Evolutionary conservation across 2,797 vertebrate genomes (phyloP).

Genomic region (Phoxinus dragarum): DNA sequence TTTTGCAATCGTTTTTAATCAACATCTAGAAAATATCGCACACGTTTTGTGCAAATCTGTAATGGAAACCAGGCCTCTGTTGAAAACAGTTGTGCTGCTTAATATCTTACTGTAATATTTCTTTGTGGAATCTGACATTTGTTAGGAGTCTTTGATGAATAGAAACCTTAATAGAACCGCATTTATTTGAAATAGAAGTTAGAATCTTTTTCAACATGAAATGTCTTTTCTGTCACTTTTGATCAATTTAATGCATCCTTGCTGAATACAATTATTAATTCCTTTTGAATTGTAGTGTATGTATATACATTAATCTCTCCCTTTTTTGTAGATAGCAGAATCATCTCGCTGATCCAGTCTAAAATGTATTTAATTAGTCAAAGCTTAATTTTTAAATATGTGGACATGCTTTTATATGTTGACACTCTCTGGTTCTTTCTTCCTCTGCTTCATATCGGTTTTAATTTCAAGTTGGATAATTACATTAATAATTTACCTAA

Average conservation of each 20-base stretch:
- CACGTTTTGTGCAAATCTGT: too few relatives aligned
- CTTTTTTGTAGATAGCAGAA: not conserved
- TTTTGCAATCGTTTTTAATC: too few relatives aligned
- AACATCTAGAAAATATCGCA: too few relatives aligned
- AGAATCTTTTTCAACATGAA: not conserved
- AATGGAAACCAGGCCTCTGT: not conserved
- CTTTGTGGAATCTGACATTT: not conserved
- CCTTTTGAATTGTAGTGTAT: not conserved
- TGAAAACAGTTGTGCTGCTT: not conserved
- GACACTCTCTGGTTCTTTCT: not conserved
- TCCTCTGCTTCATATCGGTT: constrained; percentile 51
- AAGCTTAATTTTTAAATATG: constrained; percentile 28
- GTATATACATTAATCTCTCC: not conserved
- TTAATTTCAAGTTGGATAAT: constrained; percentile 61
- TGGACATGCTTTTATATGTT: constrained; percentile 43
- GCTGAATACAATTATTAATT: not conserved
- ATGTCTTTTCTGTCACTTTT: not conserved
- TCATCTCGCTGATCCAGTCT: constrained; percentile 2
- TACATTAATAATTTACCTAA: constrained; percentile 65
- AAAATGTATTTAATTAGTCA: constrained; percentile 53
- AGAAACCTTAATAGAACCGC: not conserved
- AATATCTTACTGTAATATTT: not conserved
- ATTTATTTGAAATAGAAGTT: too few relatives aligned
- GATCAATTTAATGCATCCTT: not conserved
- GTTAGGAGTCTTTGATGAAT: not conserved